phyloP scores from a whole-genome alignment of 2,113 vertebrate genomes.

The Phyllostomus hastatus region DNA sequence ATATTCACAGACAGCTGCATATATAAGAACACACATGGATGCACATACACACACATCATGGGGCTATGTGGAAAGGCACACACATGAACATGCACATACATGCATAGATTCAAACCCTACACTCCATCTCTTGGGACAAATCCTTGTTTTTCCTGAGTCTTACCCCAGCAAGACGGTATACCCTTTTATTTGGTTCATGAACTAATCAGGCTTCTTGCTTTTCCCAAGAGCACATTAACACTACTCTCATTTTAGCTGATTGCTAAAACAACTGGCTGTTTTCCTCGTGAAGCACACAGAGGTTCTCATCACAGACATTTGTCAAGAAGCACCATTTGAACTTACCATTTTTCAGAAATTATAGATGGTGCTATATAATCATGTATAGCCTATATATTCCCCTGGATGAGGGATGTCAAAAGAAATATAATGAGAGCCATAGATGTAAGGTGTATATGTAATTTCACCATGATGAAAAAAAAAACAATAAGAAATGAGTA shows the following conservation, averaged over 20 bases:
- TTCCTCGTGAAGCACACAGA: not conserved
- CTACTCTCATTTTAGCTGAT: constrained; percentile 9
- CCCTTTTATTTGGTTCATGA: constrained; percentile 5
- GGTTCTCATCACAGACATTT: not conserved
- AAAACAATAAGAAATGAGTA: not conserved
- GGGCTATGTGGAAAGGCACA: not conserved
- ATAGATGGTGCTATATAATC: not conserved
- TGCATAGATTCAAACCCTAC: accelerated
- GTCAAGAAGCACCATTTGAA: not conserved
- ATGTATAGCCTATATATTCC: not conserved
- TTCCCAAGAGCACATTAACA: constrained; percentile 24
- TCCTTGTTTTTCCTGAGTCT: not conserved
- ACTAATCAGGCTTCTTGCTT: not conserved
- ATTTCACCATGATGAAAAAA: not conserved
- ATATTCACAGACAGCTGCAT: not conserved
- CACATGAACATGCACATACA: not conserved
- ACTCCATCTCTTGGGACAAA: not conserved
- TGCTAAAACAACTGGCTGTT: not conserved
- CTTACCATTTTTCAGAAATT: not conserved
- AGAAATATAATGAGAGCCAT: not conserved
- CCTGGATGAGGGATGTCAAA: not conserved
- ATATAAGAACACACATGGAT: not conserved
- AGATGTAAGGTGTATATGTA: not conserved
- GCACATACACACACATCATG: not conserved
- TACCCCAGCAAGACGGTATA: not conserved